Evolutionary conservation across 2,113 vertebrate species (phyloP).

Genomic region (Myiozetetes cayanensis): DNA sequence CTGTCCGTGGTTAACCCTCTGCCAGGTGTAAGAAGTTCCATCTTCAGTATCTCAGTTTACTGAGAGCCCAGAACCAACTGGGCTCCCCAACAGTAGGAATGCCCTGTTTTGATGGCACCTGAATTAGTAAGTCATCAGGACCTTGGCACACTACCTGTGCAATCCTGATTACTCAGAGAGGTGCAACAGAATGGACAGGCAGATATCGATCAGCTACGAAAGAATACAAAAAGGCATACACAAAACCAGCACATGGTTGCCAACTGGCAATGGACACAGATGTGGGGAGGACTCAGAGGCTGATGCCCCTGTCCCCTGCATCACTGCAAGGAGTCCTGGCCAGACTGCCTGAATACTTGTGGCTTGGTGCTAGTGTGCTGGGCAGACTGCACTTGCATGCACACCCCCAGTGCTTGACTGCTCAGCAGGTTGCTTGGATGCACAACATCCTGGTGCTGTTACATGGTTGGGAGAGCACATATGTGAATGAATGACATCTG

Average conservation of each 20-base stretch:
- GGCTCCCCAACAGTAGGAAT: no score
- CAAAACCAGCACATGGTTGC: neutral
- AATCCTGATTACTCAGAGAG: neutral
- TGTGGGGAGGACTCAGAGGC: neutral
- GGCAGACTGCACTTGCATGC: neutral
- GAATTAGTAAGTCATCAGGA: neutral
- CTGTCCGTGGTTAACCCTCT: no score
- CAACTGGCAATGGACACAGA: neutral
- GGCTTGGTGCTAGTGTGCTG: neutral
- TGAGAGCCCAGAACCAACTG: no score
- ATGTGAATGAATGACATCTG: neutral
- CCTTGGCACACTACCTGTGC: neutral
- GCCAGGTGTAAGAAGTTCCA: no score
- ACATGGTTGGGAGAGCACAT: fast-evolving
- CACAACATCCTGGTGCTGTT: neutral
- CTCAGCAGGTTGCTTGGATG: neutral
- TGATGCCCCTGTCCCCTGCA: neutral
- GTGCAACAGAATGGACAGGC: neutral
- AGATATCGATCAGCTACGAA: neutral
- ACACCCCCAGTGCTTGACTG: neutral
- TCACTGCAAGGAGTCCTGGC: neutral
- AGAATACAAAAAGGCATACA: neutral
- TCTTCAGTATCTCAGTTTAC: no score
- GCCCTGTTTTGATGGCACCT: neutral
- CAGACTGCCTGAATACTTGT: neutral